These are phyloP conservation scores for Hemistola chrysoprasaria DNA, from an alignment of 2,888 invertebrate species.

Conservation along the genomic window DNA sequence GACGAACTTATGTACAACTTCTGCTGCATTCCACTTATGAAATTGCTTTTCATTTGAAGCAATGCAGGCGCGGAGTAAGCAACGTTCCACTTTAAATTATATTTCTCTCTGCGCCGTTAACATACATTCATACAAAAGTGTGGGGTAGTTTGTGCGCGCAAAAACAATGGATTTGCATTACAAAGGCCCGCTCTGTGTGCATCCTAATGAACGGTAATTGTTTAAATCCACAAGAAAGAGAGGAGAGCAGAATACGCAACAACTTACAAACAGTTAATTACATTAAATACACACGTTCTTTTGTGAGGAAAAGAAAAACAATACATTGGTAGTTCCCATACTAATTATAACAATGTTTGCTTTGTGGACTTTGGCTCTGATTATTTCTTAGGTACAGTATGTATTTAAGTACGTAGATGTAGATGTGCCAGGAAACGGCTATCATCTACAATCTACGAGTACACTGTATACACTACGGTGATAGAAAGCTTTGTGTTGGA, in stretches of 20 bases:
- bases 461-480: too few relatives aligned
- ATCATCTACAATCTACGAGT: too few relatives aligned
- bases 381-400: too few relatives aligned
- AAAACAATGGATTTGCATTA: conserved; percentile 69
- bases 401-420: too few relatives aligned
- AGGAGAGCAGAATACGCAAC: conserved; percentile 43
- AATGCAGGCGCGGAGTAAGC: conserved; percentile 11
- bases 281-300: conserved; percentile 45
- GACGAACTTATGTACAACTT: conserved; percentile 34
- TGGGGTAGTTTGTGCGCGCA: conserved; percentile 36
- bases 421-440: too few relatives aligned
- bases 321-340: conserved; percentile 23
- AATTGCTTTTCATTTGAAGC: conserved; percentile 50
- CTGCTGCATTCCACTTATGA: conserved; percentile 48
- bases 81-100: conserved; percentile 27
- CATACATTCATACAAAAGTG: conserved; percentile 33
- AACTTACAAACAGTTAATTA: conserved; percentile 54
- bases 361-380: conserved; percentile 10
- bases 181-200: conserved; percentile 56
- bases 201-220: conserved; percentile 71
- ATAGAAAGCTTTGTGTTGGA: too few relatives aligned
- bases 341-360: conserved; percentile 30
- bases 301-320: conserved; percentile 28
- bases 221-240: conserved; percentile 65
- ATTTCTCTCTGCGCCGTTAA: conserved; percentile 23